Percentiles rank a stretch among this genome's conserved stretches.
phyloP scores from a whole-genome alignment of 2,888 invertebrate genomes.

The Brenthis hecate region DNA sequence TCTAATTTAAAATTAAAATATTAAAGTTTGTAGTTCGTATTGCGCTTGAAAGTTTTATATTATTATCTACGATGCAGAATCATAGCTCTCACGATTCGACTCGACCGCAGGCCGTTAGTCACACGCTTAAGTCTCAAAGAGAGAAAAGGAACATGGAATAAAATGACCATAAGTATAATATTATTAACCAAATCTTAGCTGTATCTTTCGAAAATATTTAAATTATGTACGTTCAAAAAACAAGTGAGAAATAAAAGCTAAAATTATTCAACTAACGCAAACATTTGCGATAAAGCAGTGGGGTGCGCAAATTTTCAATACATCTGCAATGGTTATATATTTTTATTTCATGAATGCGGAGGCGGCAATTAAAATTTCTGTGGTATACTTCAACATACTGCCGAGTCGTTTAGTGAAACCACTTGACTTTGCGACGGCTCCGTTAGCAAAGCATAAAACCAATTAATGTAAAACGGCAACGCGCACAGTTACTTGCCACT shows the following conservation, averaged over 20 bases:
- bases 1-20: constrained; percentile 22
- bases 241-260: too few relatives aligned
- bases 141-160: constrained; percentile 24
- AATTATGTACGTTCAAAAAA: too few relatives aligned
- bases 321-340: constrained; percentile 20
- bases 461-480: constrained; percentile 61
- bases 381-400: constrained; percentile 64
- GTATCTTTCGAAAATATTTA: background rate
- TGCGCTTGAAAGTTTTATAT: constrained; percentile 35
- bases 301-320: constrained; percentile 16
- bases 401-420: constrained; percentile 57
- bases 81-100: constrained; percentile 57
- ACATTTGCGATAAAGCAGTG: constrained; percentile 10
- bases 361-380: constrained; percentile 66
- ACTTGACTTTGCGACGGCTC: constrained; percentile 51
- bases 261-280: background rate
- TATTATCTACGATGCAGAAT: constrained; percentile 53
- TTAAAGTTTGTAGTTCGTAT: constrained; percentile 24
- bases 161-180: constrained; percentile 19
- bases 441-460: constrained; percentile 59
- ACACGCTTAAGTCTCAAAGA: constrained; percentile 48
- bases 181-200: background rate
- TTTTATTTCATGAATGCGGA: constrained; percentile 41
- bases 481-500: constrained; percentile 49
- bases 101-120: constrained; percentile 59